Percentiles rank a stretch among this genome's conserved stretches.
Evolutionary conservation across 2,888 invertebrate genomes (phyloP).

Genomic region (Cheiracanthium punctorium): DNA sequence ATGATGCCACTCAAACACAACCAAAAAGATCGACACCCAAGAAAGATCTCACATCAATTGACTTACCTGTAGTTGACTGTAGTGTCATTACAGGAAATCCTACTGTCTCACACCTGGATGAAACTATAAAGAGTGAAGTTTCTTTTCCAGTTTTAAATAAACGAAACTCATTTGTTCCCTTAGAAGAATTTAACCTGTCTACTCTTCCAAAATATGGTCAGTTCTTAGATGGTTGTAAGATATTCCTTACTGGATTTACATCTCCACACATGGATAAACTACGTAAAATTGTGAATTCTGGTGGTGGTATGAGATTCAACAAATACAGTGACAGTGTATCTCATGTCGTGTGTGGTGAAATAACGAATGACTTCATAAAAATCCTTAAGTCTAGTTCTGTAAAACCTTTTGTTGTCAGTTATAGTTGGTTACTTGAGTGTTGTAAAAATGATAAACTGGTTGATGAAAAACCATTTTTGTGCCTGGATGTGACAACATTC

Average conservation of each 20-base stretch:
- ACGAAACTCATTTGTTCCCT: conserved; percentile 34
- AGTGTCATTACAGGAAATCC: conserved; percentile 73
- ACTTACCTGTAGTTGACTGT: conserved; percentile 47
- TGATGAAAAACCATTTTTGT: conserved; percentile 76
- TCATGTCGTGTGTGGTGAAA: conserved; percentile 86
- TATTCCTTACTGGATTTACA: conserved; percentile 84
- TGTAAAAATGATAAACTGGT: conserved; percentile 81
- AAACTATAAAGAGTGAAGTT: conserved; percentile 71
- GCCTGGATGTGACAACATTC: conserved; percentile 14
- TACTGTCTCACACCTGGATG: conserved; percentile 73
- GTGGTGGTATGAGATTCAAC: conserved; percentile 89
- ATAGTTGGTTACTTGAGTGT: conserved; percentile 87
- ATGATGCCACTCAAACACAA: conserved; percentile 10
- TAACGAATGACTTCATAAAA: conserved; percentile 73
- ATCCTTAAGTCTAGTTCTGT: conserved; percentile 72
- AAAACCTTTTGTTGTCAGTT: conserved; percentile 81
- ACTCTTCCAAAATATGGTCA: conserved; percentile 84
- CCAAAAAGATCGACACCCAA: conserved; percentile 65
- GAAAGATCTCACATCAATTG: conserved; percentile 37
- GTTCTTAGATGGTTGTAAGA: conserved; percentile 92
- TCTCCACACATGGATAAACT: conserved; percentile 82
- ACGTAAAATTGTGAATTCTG: conserved; percentile 82
- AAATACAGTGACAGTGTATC: conserved; percentile 85
- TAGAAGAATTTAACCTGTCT: conserved; percentile 80
- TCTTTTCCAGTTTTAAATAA: conserved; percentile 2